Evolutionary conservation across 2,888 invertebrate species (phyloP).

Genomic region (Drosophila neoperkinsi): DNA sequence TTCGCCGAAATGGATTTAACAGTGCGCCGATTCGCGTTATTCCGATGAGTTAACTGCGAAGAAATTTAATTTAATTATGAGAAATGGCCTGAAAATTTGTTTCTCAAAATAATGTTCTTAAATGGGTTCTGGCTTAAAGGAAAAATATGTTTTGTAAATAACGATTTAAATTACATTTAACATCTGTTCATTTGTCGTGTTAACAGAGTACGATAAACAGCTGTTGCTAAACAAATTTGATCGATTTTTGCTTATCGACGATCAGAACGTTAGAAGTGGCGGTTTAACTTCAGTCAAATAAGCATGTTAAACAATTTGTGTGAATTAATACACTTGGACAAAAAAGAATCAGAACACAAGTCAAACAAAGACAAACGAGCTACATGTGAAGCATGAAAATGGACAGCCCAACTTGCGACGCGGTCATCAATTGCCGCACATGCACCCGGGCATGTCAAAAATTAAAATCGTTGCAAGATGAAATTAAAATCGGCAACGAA

Average conservation of each 20-base stretch:
- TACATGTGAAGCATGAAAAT: not conserved
- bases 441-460: conserved; percentile 80
- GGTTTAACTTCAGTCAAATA: not conserved
- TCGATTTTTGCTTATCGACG: not conserved
- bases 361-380: not conserved
- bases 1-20: conserved; percentile 4
- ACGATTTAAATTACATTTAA: not conserved
- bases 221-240: not conserved
- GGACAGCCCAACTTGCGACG: conserved; percentile 40
- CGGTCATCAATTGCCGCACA: conserved; percentile 78
- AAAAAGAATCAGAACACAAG: not conserved
- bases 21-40: not conserved
- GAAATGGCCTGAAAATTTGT: not conserved
- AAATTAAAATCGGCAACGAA: conserved; percentile 77
- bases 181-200: not conserved
- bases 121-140: too few relatives aligned
- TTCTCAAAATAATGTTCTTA: not conserved
- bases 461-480: conserved; percentile 78
- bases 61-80: not conserved
- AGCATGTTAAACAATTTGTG: not conserved
- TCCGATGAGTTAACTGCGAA: not conserved
- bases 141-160: not conserved
- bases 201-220: not conserved
- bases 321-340: not conserved
- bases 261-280: not conserved